Conservation (phyloP, 1,140 invertebrate species). For the Lepidotrigona ventralis region DNA sequence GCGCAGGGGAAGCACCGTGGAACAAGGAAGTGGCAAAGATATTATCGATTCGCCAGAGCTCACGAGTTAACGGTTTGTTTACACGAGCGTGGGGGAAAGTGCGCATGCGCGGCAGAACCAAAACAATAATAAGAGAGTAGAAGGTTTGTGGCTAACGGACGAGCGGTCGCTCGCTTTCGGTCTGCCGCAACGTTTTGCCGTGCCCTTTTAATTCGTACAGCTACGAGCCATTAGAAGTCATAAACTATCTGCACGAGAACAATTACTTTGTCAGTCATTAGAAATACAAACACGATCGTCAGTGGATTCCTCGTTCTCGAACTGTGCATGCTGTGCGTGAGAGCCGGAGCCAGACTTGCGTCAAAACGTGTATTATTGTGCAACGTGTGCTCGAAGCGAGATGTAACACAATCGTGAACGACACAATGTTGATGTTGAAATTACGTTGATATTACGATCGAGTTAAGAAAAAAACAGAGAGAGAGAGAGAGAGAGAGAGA, state of each 20-base stretch:
- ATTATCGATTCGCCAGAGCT: conserved; percentile 77
- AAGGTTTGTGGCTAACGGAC: conserved; percentile 76
- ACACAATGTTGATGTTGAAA: not conserved
- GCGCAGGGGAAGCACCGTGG: conserved; percentile 21
- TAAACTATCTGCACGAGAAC: not conserved
- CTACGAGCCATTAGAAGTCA: not conserved
- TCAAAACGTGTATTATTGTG: conserved; percentile 46
- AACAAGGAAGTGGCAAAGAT: conserved; percentile 61
- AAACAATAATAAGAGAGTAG: conserved; percentile 80
- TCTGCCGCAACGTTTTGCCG: not conserved
- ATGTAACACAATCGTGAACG: conserved; percentile 1
- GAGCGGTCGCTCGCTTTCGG: conserved; percentile 48
- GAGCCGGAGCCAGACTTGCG: conserved; percentile 14
- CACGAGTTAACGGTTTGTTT: conserved; percentile 80
- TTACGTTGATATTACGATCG: not conserved
- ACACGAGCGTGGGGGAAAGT: conserved; percentile 66
- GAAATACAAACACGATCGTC: no score
- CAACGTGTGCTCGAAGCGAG: conserved; percentile 15
- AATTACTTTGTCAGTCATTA: not conserved
- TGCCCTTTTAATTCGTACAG: not conserved
- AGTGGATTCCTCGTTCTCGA: not conserved
- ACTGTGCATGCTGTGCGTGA: not conserved
- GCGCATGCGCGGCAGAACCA: conserved; percentile 76
- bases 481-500: not conserved
- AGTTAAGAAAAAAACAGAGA: not conserved